A percentile compares a stretch with the other conserved stretches of the same genome.
phyloP scores from a whole-genome alignment of 2,113 vertebrate genomes.

The Calonectris borealis region DNA sequence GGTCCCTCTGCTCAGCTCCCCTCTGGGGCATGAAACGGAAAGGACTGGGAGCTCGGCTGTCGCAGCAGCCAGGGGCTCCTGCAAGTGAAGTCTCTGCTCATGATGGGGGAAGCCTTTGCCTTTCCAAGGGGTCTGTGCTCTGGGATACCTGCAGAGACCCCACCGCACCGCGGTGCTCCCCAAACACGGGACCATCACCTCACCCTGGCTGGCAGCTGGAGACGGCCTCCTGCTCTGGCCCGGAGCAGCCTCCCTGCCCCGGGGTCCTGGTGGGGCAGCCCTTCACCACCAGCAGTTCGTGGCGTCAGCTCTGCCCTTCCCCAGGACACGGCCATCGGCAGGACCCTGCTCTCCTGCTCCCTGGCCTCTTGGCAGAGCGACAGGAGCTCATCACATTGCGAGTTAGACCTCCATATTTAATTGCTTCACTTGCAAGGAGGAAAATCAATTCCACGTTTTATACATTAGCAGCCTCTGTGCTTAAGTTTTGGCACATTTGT shows the following conservation, averaged over 20 bases:
- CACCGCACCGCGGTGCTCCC: rapidly evolving
- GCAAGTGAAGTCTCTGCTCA: background rate
- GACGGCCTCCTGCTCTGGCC: background rate
- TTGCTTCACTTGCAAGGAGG: constrained; percentile 46
- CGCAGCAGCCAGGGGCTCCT: background rate
- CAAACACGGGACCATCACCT: rapidly evolving
- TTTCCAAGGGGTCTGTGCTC: background rate
- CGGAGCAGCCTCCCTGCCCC: rapidly evolving
- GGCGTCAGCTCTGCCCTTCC: background rate
- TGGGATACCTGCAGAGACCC: background rate
- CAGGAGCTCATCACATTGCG: background rate
- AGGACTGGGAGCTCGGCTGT: rapidly evolving
- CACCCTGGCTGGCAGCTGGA: background rate
- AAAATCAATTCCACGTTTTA: constrained; percentile 61
- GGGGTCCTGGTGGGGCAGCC: background rate
- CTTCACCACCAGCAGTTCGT: background rate
- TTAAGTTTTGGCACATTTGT: constrained; percentile 52
- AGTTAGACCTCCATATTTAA: constrained; percentile 40
- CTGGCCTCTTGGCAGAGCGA: background rate
- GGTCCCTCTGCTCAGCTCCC: background rate
- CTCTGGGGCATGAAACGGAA: background rate
- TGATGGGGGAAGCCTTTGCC: rapidly evolving
- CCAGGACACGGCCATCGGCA: rapidly evolving
- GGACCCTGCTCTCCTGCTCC: background rate
- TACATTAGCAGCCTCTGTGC: constrained; percentile 34